Percentiles rank a stretch among this genome's conserved stretches.
phyloP scores from a whole-genome alignment of 1,140 invertebrate genomes.

The Drosophila sproati region DNA sequence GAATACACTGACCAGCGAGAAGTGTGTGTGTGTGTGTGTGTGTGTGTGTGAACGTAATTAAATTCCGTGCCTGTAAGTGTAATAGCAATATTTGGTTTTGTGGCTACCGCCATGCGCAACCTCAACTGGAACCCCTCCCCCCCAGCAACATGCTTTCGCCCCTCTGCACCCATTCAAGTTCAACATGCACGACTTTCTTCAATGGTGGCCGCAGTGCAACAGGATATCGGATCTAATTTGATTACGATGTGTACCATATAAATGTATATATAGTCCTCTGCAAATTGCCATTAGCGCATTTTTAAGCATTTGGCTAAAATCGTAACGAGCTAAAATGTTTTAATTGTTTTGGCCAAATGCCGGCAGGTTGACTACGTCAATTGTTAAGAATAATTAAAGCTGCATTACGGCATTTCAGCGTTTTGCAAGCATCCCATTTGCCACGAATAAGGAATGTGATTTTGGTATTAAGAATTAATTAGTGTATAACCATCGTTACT shows the following conservation, averaged over 20 bases:
- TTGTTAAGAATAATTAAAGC: constrained; percentile 1
- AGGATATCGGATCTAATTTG: constrained; percentile 71
- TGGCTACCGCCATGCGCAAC: constrained; percentile 22
- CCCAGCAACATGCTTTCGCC: not conserved
- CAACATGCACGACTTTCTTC: constrained; percentile 50
- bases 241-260: constrained; percentile 54
- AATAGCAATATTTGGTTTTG: constrained; percentile 75
- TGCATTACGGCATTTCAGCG: not conserved
- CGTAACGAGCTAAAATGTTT: constrained; percentile 20
- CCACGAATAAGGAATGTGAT: not conserved
- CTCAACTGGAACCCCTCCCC: not conserved
- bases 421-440: not conserved
- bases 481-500: not conserved
- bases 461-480: constrained; percentile 8
- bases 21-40: constrained; percentile 27
- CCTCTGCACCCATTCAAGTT: constrained; percentile 8
- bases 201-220: constrained; percentile 51
- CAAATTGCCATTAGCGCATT: constrained; percentile 47
- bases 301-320: constrained; percentile 35
- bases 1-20: constrained; percentile 15
- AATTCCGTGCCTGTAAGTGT: constrained; percentile 76
- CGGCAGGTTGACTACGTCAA: not conserved
- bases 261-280: constrained; percentile 2
- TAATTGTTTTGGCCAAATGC: not conserved
- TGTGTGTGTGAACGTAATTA: constrained; percentile 65